A percentile compares a stretch with the other conserved stretches of the same genome.
phyloP scores from a whole-genome alignment of 1,140 invertebrate species.

The Tetragnatha versicolor region DNA sequence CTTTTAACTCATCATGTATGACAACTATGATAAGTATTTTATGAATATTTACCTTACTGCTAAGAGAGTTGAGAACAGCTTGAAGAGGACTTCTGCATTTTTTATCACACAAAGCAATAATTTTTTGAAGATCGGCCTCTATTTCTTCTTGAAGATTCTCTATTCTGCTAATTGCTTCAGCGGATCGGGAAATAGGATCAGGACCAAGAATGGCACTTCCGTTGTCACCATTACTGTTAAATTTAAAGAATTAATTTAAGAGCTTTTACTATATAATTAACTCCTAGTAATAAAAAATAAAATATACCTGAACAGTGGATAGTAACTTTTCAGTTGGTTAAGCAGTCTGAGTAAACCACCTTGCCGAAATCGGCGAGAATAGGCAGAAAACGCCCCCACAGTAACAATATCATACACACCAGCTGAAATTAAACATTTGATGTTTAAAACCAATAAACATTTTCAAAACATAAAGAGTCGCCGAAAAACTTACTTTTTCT shows the following conservation, averaged over 20 bases:
- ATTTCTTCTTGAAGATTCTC: constrained; percentile 58
- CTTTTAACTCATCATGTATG: no score
- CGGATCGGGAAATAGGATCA: constrained; percentile 72
- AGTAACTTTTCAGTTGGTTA: constrained; percentile 66
- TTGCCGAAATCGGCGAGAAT: constrained; percentile 82
- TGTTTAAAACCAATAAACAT: neutral
- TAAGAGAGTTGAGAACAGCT: constrained; percentile 79
- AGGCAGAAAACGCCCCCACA: constrained; percentile 90
- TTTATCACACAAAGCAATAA: constrained; percentile 59
- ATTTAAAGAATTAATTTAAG: neutral
- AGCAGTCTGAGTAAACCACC: constrained; percentile 85
- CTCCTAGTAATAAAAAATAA: neutral
- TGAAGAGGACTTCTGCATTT: constrained; percentile 78
- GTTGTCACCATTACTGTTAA: constrained; percentile 57
- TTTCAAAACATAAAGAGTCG: neutral
- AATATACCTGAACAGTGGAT: constrained; percentile 34
- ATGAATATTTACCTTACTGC: constrained; percentile 72
- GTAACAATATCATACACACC: constrained; percentile 89
- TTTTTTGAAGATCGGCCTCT: constrained; percentile 43
- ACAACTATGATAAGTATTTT: no score
- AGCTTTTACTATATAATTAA: neutral
- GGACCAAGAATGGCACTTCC: constrained; percentile 59
- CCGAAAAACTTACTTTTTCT: constrained; percentile 58
- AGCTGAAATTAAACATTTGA: constrained; percentile 69
- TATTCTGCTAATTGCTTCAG: constrained; percentile 66